These are phyloP conservation scores for Hydrozoanthus tunicans DNA, from an alignment of 64 coral and sea anemone species.

Conservation along the genomic window DNA sequence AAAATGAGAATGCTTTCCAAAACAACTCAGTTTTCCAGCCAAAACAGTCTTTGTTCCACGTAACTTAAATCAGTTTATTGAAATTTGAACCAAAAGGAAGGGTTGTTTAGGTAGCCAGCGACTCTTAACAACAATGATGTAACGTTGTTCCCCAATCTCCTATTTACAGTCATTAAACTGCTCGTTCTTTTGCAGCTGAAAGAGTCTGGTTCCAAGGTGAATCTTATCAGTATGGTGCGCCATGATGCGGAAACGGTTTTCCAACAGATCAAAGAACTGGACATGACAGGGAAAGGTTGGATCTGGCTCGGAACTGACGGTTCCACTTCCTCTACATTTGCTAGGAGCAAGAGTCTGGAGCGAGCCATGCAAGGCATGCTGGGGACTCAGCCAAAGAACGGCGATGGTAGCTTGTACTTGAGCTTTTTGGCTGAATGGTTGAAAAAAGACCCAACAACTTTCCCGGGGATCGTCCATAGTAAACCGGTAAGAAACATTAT, in stretches of 20 bases:
- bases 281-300: slow-evolving; percentile 95
- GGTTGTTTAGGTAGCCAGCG: no score
- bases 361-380: slow-evolving; percentile 94
- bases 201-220: slow-evolving; percentile 80
- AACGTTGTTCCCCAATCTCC: no score
- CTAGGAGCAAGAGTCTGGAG: slow-evolving; percentile 80
- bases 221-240: slow-evolving; percentile 91
- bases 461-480: slow-evolving; percentile 75
- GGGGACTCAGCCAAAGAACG: slow-evolving; percentile 94
- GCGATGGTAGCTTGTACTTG: slow-evolving; percentile 85
- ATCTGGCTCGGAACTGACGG: slow-evolving; percentile 95
- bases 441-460: slow-evolving; percentile 67
- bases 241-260: slow-evolving; percentile 97
- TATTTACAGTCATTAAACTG: neutral
- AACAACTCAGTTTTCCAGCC: no score
- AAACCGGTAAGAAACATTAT: slow-evolving; percentile 64
- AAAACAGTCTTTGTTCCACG: no score
- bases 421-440: slow-evolving; percentile 83
- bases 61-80: no score
- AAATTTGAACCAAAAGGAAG: no score
- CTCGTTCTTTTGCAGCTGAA: slow-evolving; percentile 66
- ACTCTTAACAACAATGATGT: no score
- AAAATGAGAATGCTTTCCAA: neutral
- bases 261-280: slow-evolving; percentile 96
- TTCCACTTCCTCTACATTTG: slow-evolving; percentile 80